Conservation (phyloP, 2,888 invertebrate species). For the Drosophila leonis region DNA sequence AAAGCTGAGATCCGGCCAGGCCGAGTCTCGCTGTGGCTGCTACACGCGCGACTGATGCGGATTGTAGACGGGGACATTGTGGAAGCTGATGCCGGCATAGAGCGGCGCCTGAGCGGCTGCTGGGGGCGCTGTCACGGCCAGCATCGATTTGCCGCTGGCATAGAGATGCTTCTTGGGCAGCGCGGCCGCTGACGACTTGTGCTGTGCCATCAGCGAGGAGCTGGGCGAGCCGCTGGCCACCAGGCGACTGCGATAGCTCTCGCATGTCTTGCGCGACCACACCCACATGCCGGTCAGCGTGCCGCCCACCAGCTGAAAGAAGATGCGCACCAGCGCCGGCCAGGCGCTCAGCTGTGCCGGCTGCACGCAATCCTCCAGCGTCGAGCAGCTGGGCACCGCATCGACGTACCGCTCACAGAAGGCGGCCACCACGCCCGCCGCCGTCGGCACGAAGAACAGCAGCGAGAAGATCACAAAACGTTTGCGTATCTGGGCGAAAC, state of each 20-base stretch:
- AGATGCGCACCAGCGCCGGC: constrained; percentile 80
- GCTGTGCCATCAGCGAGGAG: constrained; percentile 76
- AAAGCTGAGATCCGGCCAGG: constrained; percentile 27
- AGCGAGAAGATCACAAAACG: constrained; percentile 84
- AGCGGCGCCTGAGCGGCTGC: constrained; percentile 68
- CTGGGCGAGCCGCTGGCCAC: constrained; percentile 74
- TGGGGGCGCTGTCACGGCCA: constrained; percentile 28
- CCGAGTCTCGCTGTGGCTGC: constrained; percentile 48
- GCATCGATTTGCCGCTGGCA: constrained; percentile 68
- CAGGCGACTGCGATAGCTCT: constrained; percentile 84
- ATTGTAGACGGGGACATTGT: constrained; percentile 84
- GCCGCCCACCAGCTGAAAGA: constrained; percentile 84
- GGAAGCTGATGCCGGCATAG: constrained; percentile 85
- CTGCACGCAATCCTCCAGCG: constrained; percentile 81
- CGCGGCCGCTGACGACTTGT: constrained; percentile 71
- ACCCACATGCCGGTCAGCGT: constrained; percentile 85
- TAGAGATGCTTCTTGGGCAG: constrained; percentile 82
- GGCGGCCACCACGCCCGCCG: constrained; percentile 78
- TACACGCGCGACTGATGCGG: constrained; percentile 83
- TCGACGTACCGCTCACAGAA: constrained; percentile 82
- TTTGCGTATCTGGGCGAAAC: constrained; percentile 84
- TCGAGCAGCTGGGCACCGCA: constrained; percentile 79
- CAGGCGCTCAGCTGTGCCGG: constrained; percentile 75
- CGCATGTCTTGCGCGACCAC: constrained; percentile 85
- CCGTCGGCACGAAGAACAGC: constrained; percentile 83